phyloP scores from a whole-genome alignment of 2,888 invertebrate genomes.

The Brenthis daphne region DNA sequence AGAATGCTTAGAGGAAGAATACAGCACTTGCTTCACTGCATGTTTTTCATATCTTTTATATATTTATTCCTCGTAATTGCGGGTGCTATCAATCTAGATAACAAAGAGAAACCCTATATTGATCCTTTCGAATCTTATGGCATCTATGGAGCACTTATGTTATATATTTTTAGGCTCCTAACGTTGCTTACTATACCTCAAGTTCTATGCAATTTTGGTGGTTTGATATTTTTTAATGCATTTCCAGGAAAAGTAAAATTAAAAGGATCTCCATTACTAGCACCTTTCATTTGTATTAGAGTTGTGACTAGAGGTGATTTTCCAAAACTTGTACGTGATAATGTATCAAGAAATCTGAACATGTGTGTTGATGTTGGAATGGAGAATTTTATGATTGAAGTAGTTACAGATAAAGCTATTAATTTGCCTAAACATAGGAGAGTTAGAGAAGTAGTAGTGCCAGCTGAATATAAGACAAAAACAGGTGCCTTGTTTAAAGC shows the following conservation, averaged over 20 bases:
- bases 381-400: slow-evolving; percentile 97
- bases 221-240: slow-evolving; percentile 94
- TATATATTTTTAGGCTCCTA: slow-evolving; percentile 90
- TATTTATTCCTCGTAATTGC: slow-evolving; percentile 87
- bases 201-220: slow-evolving; percentile 93
- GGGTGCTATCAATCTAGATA: slow-evolving; percentile 83
- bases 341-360: slow-evolving; percentile 93
- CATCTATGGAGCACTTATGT: slow-evolving; percentile 85
- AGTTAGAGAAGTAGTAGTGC: slow-evolving; percentile 94
- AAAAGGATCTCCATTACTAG: slow-evolving; percentile 94
- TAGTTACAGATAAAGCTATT: slow-evolving; percentile 95
- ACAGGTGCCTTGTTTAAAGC: slow-evolving; percentile 97
- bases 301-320: slow-evolving; percentile 97
- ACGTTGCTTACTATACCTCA: slow-evolving; percentile 94
- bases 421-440: slow-evolving; percentile 89
- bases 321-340: slow-evolving; percentile 93
- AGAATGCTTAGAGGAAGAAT: slow-evolving; percentile 85
- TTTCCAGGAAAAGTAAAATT: slow-evolving; percentile 95
- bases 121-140: slow-evolving; percentile 94
- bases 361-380: slow-evolving; percentile 94
- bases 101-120: slow-evolving; percentile 81
- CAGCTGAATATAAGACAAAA: slow-evolving; percentile 92
- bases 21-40: slow-evolving; percentile 92
- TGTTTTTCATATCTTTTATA: slow-evolving; percentile 88
- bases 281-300: slow-evolving; percentile 96